phyloP scores from a whole-genome alignment of 2,797 vertebrate genomes.

The Anguilla marmorata region DNA sequence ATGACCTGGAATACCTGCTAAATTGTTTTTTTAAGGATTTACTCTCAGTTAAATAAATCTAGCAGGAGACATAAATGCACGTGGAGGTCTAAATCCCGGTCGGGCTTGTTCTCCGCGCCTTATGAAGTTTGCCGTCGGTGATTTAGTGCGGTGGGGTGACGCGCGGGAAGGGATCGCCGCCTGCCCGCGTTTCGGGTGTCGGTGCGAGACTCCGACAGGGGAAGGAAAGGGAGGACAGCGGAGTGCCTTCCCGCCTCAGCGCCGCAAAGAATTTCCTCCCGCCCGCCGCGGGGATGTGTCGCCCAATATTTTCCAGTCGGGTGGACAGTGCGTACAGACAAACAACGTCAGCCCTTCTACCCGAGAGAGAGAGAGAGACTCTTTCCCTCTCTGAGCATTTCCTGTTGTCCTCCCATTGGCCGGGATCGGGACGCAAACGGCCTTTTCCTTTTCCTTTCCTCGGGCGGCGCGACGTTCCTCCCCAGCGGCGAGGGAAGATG shows the following conservation, averaged over 20 bases:
- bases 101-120: background rate
- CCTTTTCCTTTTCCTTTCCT: constrained; percentile 37
- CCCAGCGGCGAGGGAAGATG: constrained; percentile 56
- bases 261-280: constrained; percentile 15
- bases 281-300: constrained; percentile 51
- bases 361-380: background rate
- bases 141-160: background rate
- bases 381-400: constrained; percentile 50
- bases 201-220: background rate
- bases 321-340: constrained; percentile 53
- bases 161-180: background rate
- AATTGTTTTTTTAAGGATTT: background rate
- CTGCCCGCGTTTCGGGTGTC: background rate
- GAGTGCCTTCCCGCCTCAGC: constrained; percentile 11
- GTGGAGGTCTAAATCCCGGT: background rate
- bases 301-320: constrained; percentile 56
- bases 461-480: constrained; percentile 58
- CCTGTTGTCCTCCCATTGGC: constrained; percentile 60
- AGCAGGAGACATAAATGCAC: background rate
- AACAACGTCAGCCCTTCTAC: constrained; percentile 46
- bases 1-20: background rate
- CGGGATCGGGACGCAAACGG: constrained; percentile 30
- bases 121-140: background rate
- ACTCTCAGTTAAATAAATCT: background rate
- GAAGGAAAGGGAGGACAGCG: background rate